A percentile compares a stretch with the other conserved stretches of the same genome.
Evolutionary conservation across 2,888 invertebrate genomes (phyloP).

Genomic region (Pseudococcus viburni): DNA sequence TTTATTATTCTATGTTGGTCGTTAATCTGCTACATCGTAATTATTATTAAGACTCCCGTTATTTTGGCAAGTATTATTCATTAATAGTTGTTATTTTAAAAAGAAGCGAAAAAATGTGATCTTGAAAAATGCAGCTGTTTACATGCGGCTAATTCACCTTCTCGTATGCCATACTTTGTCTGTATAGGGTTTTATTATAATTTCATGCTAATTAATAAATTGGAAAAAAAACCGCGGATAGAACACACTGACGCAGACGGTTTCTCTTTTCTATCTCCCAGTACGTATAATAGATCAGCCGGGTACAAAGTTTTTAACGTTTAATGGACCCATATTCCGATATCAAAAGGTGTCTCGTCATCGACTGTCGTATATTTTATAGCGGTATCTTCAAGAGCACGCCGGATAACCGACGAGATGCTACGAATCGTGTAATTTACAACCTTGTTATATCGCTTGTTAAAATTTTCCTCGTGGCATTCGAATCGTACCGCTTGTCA

Average conservation of each 20-base stretch:
- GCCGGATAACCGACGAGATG: neutral
- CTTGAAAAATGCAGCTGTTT: conserved; percentile 54
- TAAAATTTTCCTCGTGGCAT: neutral
- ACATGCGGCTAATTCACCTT: neutral
- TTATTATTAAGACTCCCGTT: conserved; percentile 45
- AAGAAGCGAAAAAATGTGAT: conserved; percentile 34
- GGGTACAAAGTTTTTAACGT: conserved; percentile 23
- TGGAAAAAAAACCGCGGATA: neutral
- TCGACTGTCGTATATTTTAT: neutral
- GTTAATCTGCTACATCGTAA: conserved; percentile 21
- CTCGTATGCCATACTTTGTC: neutral
- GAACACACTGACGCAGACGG: neutral
- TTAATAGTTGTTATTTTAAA: conserved; percentile 7
- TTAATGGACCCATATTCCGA: conserved; percentile 30
- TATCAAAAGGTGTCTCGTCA: conserved; percentile 40
- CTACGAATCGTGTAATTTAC: neutral
- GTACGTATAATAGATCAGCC: conserved; percentile 31
- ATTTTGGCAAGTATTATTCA: conserved; percentile 32
- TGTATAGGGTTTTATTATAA: conserved; percentile 20
- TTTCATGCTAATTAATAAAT: conserved; percentile 45
- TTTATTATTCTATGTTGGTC: conserved; percentile 36
- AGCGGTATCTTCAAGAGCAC: conserved; percentile 26
- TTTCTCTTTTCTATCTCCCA: neutral
- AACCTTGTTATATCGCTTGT: conserved; percentile 30
- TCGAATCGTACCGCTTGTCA: conserved; percentile 8